Conservation (phyloP, 1,140 invertebrate genomes). For the Orius insidiosus region DNA sequence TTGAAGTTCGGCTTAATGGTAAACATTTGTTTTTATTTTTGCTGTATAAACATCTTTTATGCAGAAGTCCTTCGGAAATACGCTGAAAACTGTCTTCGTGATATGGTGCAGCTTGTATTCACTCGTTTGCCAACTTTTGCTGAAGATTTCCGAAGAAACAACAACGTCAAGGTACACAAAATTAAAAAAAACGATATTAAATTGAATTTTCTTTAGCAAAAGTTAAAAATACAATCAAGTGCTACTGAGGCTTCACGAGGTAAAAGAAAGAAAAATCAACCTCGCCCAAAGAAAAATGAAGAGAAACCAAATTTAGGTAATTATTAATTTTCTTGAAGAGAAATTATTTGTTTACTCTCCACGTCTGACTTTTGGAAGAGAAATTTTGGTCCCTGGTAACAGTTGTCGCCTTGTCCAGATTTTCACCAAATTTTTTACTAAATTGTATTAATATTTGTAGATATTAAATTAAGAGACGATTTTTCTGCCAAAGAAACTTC, state of each 20-base stretch:
- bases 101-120: constrained; percentile 91
- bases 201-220: constrained; percentile 29
- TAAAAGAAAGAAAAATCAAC: constrained; percentile 12
- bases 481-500: neutral
- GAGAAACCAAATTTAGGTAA: neutral
- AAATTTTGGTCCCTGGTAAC: too few relatives aligned
- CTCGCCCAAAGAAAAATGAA: neutral
- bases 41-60: constrained; percentile 11
- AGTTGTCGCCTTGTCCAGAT: too few relatives aligned
- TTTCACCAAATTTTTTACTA: too few relatives aligned
- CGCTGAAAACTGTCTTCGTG: constrained; percentile 79
- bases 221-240: constrained; percentile 43
- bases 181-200: constrained; percentile 46
- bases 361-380: too few relatives aligned
- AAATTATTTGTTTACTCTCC: too few relatives aligned
- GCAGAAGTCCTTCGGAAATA: constrained; percentile 72
- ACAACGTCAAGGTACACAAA: constrained; percentile 30
- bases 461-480: neutral
- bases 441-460: neutral
- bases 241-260: constrained; percentile 31
- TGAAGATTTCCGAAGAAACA: constrained; percentile 32
- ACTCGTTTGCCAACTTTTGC: constrained; percentile 74
- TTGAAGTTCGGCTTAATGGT: constrained; percentile 83
- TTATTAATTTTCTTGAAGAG: too few relatives aligned
- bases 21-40: constrained; percentile 20